Base-by-base conservation (phyloP, 2,888 invertebrate species). In the Leistus spinibarbis region DNA sequence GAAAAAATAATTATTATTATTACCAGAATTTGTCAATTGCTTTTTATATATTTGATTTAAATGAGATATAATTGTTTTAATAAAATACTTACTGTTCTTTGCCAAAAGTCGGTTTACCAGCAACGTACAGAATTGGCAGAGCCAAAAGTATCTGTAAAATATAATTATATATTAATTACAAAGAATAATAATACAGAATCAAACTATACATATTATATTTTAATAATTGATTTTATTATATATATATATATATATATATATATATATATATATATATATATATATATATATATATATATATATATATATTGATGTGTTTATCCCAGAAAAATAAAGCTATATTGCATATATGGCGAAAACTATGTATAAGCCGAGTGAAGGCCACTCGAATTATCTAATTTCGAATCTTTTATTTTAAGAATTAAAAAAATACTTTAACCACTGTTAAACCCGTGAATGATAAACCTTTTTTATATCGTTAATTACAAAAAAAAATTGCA, bases 31-130 rank as follows among this genome's bases (percentile, higher is more conserved):
- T n/a, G n/a, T n/a, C n/a, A n/a, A n/a, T n/a, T n/a, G n/a, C n/a
- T n/a, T n/a, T n/a, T n/a, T n/a, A n/a, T n/a, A n/a, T n/a, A n/a
- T n/a, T n/a, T n/a, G n/a, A n/a, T n/a, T n/a, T n/a, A n/a, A n/a
- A n/a, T n/a, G n/a, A n/a, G n/a, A n/a, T n/a, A n/a, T n/a, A n/a
- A n/a, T n/a, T n/a, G n/a, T n/a, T n/a, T n/a, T n/a, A 76, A 76
- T 82, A 82, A 82, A 80, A 77, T 68, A 81, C 82, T 81, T 80
- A 82, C 82, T 83, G 82, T 80, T 82, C 82, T 74, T 82, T 80
- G 71, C 79, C 77, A 77, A 82, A 81, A 20, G 81, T 80, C 16
- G 82, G 81, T 20, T 70, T 77, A 64, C 79, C 76, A 66, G 71
- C 77, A 56, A 79, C 78, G 71, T 79, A 71, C 56, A 79, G 75